Conservation (phyloP, 2,797 vertebrate genomes). For the Amazona ochrocephala region DNA sequence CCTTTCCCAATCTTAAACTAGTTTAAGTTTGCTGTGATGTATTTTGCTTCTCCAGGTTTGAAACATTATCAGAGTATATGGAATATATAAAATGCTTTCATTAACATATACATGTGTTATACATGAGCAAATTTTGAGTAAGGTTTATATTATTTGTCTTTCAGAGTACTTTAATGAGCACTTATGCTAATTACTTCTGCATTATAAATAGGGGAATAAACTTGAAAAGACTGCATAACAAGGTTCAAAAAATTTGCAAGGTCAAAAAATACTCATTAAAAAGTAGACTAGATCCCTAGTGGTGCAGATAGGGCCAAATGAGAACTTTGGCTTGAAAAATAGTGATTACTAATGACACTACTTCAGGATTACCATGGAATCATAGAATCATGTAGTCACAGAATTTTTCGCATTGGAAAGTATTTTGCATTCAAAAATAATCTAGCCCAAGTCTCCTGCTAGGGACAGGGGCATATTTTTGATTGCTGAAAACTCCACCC, state of each 20-base stretch:
- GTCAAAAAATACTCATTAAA: neutral
- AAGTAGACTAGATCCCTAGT: neutral
- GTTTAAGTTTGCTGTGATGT: neutral
- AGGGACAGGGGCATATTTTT: neutral
- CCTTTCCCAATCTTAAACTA: neutral
- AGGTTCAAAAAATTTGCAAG: neutral
- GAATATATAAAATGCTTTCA: neutral
- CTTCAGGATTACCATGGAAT: neutral
- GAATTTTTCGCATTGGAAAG: neutral
- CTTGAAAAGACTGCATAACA: neutral
- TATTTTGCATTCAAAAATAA: neutral
- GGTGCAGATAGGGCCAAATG: neutral
- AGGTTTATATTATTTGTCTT: slow-evolving; percentile 7
- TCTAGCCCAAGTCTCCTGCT: neutral
- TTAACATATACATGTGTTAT: neutral
- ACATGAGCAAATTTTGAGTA: neutral
- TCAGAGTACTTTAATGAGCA: neutral
- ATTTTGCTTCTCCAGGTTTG: neutral
- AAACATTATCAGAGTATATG: neutral
- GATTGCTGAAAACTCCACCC: neutral
- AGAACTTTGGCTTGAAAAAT: neutral
- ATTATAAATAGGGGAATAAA: neutral
- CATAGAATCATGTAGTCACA: neutral
- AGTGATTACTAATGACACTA: neutral
- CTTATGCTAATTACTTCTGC: neutral